Percentiles rank a stretch among this genome's conserved stretches.
phyloP scores from a whole-genome alignment of 1,140 invertebrate species.

The Zophobas atratus region DNA sequence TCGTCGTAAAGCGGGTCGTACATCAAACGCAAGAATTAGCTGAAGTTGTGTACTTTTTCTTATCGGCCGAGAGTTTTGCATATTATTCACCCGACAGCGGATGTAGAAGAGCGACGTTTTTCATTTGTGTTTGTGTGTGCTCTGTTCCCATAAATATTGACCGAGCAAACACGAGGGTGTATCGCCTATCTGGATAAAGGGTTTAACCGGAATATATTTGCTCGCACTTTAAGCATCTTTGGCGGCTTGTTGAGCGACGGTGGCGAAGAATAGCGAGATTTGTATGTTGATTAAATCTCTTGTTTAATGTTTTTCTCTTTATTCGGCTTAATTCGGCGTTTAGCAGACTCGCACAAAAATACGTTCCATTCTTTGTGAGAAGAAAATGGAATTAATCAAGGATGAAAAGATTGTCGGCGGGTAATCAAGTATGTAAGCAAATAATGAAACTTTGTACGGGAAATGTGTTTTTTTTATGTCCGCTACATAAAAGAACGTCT shows the following conservation, averaged over 20 bases:
- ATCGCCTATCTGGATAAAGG: slow-evolving; percentile 6
- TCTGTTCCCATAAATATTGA: neutral
- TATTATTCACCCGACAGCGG: too few relatives aligned
- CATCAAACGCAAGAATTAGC: too few relatives aligned
- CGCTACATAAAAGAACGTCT: too few relatives aligned
- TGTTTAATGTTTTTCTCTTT: neutral
- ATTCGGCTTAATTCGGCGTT: neutral
- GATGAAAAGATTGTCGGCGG: neutral
- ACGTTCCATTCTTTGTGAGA: neutral
- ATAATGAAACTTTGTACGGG: neutral
- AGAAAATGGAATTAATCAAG: neutral
- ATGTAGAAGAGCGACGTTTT: neutral
- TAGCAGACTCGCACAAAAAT: neutral
- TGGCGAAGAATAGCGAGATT: too few relatives aligned
- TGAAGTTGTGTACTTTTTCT: neutral
- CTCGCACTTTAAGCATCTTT: neutral
- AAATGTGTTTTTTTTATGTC: neutral
- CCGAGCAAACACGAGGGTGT: slow-evolving; percentile 5
- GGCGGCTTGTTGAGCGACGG: neutral
- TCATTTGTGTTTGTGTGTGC: slow-evolving; percentile 3
- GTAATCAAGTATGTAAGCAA: neutral
- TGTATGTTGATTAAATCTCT: neutral
- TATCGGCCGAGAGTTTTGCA: neutral
- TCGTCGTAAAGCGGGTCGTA: too few relatives aligned
- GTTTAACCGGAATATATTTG: neutral